These are phyloP conservation scores for Porites evermanni DNA, from an alignment of 92 coral and sea anemone genomes.

Conservation along the genomic window DNA sequence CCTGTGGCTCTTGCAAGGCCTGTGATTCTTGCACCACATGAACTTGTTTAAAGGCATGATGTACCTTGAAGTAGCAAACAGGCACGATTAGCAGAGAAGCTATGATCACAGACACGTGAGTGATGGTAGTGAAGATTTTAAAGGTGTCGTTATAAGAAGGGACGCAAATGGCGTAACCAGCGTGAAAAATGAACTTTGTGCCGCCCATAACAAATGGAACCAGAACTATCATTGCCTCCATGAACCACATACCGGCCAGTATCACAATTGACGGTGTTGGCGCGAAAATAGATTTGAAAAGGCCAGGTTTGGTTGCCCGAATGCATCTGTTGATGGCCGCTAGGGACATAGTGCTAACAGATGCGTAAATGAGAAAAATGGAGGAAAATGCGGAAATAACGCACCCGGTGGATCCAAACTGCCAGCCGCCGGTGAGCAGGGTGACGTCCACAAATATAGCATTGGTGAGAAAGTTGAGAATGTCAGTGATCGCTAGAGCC, in stretches of 20 bases:
- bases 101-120: neutral
- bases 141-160: constrained; percentile 5
- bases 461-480: constrained; percentile 22
- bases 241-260: constrained; percentile 5
- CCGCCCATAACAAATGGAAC: neutral
- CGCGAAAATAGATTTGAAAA: constrained; percentile 10
- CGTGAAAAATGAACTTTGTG: neutral
- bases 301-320: constrained; percentile 8
- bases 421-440: constrained; percentile 18
- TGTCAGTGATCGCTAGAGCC: constrained; percentile 37
- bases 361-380: neutral
- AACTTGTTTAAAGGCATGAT: neutral
- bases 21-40: neutral
- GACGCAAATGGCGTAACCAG: constrained; percentile 11
- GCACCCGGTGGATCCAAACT: constrained; percentile 24
- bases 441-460: constrained; percentile 20
- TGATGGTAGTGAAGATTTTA: neutral
- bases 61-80: constrained; percentile 13
- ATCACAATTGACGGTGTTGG: constrained; percentile 5
- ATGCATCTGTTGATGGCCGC: constrained; percentile 39
- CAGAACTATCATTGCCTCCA: neutral
- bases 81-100: constrained; percentile 4
- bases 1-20: neutral
- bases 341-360: constrained; percentile 27
- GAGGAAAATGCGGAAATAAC: constrained; percentile 2